Percentiles rank a stretch among this genome's conserved stretches.
phyloP scores from a whole-genome alignment of 2,888 invertebrate genomes.

The Microctonus aethiopoides region DNA sequence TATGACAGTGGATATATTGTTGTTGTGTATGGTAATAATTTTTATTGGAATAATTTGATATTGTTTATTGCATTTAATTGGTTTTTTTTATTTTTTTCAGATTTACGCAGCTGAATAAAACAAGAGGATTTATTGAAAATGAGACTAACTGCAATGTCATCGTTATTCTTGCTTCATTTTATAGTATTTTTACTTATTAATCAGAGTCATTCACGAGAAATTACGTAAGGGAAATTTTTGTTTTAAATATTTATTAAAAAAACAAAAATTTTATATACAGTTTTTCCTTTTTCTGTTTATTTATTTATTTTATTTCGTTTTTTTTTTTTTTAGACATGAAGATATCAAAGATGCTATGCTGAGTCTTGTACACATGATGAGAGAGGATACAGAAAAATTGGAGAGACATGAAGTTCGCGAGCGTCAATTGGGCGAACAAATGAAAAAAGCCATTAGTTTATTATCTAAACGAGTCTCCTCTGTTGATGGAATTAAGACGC shows the following conservation, averaged over 20 bases:
- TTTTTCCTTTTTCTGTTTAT: too few relatives aligned
- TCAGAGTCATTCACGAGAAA: neutral
- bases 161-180: neutral
- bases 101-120: neutral
- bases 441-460: slow-evolving; percentile 78
- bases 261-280: neutral
- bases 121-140: neutral
- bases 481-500: slow-evolving; percentile 74
- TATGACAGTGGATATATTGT: neutral
- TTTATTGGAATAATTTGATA: neutral
- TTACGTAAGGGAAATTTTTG: neutral
- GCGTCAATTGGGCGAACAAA: slow-evolving; percentile 80
- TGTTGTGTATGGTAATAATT: neutral
- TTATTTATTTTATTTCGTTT: neutral
- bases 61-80: neutral
- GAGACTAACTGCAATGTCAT: neutral
- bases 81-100: neutral
- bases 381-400: slow-evolving; percentile 82
- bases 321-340: slow-evolving; percentile 53
- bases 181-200: neutral
- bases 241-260: neutral
- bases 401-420: slow-evolving; percentile 88
- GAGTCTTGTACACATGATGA: slow-evolving; percentile 83
- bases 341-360: slow-evolving; percentile 81
- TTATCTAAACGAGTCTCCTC: slow-evolving; percentile 75